Percentiles rank a stretch among this genome's conserved stretches.
These are phyloP conservation scores for Phocoena sinus DNA, from an alignment of 2,113 vertebrate genomes.

Conservation along the genomic window DNA sequence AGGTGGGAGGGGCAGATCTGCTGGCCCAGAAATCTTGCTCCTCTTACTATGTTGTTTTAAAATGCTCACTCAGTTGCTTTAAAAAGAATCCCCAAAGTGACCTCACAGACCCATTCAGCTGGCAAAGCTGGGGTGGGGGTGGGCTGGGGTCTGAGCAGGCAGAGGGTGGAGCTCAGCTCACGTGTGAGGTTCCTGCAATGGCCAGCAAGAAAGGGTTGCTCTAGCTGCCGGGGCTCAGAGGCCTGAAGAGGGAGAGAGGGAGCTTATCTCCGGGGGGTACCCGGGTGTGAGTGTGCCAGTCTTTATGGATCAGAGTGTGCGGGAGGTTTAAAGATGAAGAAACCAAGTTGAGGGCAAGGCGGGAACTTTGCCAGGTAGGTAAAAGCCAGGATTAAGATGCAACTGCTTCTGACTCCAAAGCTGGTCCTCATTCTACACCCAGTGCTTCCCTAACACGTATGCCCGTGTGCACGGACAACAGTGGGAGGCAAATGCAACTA, in stretches of 20 bases:
- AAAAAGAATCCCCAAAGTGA: background rate
- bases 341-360: background rate
- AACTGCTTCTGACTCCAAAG: background rate
- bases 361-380: background rate
- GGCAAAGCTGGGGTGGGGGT: no score
- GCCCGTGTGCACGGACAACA: rapidly evolving
- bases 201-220: background rate
- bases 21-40: background rate
- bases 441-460: background rate
- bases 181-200: rapidly evolving
- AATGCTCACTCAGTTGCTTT: background rate
- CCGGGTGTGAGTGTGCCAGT: background rate
- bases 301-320: background rate
- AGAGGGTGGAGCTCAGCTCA: background rate
- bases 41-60: background rate
- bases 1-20: background rate
- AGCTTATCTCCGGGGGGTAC: background rate
- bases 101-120: background rate
- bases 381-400: background rate
- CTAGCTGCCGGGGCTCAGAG: background rate
- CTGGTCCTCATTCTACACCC: background rate
- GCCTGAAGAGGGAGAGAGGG: background rate
- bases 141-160: background rate
- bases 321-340: background rate
- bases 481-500: rapidly evolving